Evolutionary conservation across 2,888 invertebrate species (phyloP).

Genomic region (Plebejus anna): DNA sequence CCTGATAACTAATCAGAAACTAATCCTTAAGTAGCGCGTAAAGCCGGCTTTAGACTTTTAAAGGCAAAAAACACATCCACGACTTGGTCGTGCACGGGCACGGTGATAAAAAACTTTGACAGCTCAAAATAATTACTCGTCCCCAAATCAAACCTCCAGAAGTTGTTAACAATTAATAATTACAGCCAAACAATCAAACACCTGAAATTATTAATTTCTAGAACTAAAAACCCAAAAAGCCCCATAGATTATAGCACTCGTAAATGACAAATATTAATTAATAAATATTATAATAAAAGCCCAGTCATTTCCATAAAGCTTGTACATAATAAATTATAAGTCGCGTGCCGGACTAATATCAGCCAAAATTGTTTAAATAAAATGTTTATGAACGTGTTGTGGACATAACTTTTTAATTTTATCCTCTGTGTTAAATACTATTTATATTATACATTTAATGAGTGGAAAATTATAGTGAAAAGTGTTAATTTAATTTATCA

Average conservation of each 20-base stretch:
- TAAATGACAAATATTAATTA: constrained; percentile 23
- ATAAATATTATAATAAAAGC: constrained; percentile 24
- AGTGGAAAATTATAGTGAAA: neutral
- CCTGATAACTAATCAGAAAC: too few relatives aligned
- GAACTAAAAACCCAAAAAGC: constrained; percentile 1
- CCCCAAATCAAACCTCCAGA: neutral
- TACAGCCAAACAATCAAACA: neutral
- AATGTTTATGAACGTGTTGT: constrained; percentile 25
- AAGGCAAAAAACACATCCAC: too few relatives aligned
- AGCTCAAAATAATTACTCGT: neutral
- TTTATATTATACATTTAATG: neutral
- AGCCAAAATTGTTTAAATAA: constrained; percentile 20
- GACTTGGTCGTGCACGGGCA: too few relatives aligned
- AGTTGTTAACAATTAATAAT: neutral
- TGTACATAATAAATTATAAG: constrained; percentile 20
- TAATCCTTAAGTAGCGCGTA: too few relatives aligned
- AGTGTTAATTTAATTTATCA: neutral
- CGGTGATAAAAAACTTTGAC: neutral
- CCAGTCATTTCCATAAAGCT: constrained; percentile 23
- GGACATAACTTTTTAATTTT: constrained; percentile 24
- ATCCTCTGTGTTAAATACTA: neutral
- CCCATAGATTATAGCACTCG: constrained; percentile 8
- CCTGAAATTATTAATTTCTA: neutral
- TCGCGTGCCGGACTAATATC: constrained; percentile 9
- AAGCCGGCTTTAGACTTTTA: too few relatives aligned